These are phyloP conservation scores for Lordiphosa andalusiaca DNA, from an alignment of 2,888 invertebrate species.

Conservation along the genomic window DNA sequence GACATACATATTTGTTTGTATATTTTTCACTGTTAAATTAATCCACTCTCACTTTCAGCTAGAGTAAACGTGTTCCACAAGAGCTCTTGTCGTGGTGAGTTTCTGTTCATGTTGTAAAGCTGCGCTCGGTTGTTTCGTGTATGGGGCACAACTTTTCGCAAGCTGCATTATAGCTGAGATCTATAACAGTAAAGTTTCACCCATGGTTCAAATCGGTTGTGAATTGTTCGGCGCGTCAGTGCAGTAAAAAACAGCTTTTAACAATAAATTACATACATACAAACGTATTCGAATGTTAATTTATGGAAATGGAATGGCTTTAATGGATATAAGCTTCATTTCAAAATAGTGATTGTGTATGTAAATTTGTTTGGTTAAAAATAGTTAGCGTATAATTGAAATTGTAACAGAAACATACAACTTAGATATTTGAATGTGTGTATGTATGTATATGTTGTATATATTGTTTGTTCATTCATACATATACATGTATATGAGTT, in stretches of 20 bases:
- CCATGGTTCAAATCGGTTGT: slow-evolving; percentile 58
- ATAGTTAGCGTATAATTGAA: background rate
- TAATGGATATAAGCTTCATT: slow-evolving; percentile 4
- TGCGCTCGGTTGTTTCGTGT: slow-evolving; percentile 49
- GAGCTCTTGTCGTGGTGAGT: slow-evolving; percentile 59
- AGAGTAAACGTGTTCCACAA: slow-evolving; percentile 61
- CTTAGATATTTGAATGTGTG: background rate
- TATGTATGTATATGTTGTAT: background rate
- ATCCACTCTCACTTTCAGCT: slow-evolving; percentile 66
- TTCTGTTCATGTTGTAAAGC: slow-evolving; percentile 54
- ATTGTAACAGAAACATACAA: slow-evolving; percentile 1
- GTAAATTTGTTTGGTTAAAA: background rate
- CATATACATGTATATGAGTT: background rate
- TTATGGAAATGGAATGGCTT: slow-evolving; percentile 7
- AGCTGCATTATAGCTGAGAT: slow-evolving; percentile 53
- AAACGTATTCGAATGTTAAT: background rate
- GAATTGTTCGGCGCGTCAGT: slow-evolving; percentile 26
- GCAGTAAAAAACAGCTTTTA: slow-evolving; percentile 3
- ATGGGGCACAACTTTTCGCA: slow-evolving; percentile 55
- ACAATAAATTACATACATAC: slow-evolving; percentile 6
- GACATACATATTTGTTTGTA: background rate
- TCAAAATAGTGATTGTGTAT: slow-evolving; percentile 5
- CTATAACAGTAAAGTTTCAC: slow-evolving; percentile 60
- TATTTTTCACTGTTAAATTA: slow-evolving; percentile 2
- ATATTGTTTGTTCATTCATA: background rate